Percentiles rank a stretch among this genome's conserved stretches.
phyloP scores from a whole-genome alignment of 2,888 invertebrate genomes.

The Rhorus exstirpatorius region DNA sequence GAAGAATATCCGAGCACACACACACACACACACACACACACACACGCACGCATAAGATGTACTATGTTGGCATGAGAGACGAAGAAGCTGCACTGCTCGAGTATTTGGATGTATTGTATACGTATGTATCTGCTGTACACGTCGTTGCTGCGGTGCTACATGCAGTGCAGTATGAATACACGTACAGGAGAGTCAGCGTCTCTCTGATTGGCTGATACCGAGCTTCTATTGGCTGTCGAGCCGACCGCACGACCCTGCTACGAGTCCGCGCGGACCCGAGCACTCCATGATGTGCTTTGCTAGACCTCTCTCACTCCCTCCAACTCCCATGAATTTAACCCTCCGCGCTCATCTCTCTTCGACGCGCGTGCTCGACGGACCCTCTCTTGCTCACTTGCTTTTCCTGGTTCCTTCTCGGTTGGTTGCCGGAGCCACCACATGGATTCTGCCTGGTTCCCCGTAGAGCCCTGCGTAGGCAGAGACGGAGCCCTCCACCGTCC shows the following conservation, averaged over 20 bases:
- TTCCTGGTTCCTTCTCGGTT: constrained; percentile 47
- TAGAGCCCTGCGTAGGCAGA: constrained; percentile 31
- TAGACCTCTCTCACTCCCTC: constrained; percentile 59
- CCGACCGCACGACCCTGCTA: constrained; percentile 62
- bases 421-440: constrained; percentile 59
- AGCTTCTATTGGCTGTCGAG: constrained; percentile 59
- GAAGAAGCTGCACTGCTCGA: constrained; percentile 29
- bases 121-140: constrained; percentile 33
- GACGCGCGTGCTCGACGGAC: constrained; percentile 57
- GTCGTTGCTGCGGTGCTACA: constrained; percentile 44
- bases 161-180: constrained; percentile 21
- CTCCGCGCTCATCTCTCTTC: constrained; percentile 64
- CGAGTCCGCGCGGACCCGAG: constrained; percentile 74
- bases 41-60: constrained; percentile 45
- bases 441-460: constrained; percentile 52
- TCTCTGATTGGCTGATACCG: constrained; percentile 56
- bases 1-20: constrained; percentile 58
- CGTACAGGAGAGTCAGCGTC: not conserved
- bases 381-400: constrained; percentile 60
- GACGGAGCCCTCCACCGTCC: not conserved
- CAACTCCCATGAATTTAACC: constrained; percentile 65
- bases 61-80: constrained; percentile 41
- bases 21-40: too few species aligned
- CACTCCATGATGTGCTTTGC: constrained; percentile 46
- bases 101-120: not conserved